A percentile compares a stretch with the other conserved stretches of the same genome.
Evolutionary conservation across 2,797 vertebrate genomes (phyloP).

Genomic region (Moxostoma hubbsi): DNA sequence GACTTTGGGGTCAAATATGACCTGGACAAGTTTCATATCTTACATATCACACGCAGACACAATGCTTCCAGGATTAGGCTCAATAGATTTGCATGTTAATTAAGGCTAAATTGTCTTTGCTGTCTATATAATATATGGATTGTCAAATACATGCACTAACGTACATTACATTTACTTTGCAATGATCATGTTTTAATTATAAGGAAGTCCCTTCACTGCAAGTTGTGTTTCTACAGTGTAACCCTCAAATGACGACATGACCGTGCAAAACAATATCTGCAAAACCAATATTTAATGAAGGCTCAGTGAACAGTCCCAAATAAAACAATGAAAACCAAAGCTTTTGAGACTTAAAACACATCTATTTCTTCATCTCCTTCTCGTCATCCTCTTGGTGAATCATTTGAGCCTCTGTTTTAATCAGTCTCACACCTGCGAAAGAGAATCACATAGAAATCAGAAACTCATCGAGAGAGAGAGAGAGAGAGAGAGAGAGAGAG

Average conservation of each 20-base stretch:
- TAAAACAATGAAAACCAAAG: not conserved
- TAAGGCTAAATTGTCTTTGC: not conserved
- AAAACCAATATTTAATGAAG: constrained; percentile 31
- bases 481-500: not conserved
- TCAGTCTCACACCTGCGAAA: constrained; percentile 79
- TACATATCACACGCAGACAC: not conserved
- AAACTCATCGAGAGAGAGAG: not conserved
- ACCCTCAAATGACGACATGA: constrained; percentile 17
- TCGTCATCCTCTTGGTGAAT: constrained; percentile 89
- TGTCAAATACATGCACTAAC: not conserved
- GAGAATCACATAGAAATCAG: constrained; percentile 43
- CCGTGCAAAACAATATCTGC: not conserved
- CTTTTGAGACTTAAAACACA: constrained; percentile 4
- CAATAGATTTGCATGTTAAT: not conserved
- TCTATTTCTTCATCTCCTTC: constrained; percentile 78
- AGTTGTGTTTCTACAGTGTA: constrained; percentile 36
- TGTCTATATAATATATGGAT: not conserved
- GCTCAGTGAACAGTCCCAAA: constrained; percentile 5
- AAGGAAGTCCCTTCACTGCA: not conserved
- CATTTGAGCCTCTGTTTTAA: constrained; percentile 79
- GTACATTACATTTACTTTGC: constrained; percentile 5
- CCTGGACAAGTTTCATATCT: not conserved
- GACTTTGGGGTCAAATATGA: not conserved
- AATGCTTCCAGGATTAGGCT: not conserved
- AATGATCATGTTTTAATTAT: constrained; percentile 14